A percentile compares a stretch with the other conserved stretches of the same genome.
phyloP scores from a whole-genome alignment of 2,888 invertebrate genomes.

The Apocheima hispidaria region DNA sequence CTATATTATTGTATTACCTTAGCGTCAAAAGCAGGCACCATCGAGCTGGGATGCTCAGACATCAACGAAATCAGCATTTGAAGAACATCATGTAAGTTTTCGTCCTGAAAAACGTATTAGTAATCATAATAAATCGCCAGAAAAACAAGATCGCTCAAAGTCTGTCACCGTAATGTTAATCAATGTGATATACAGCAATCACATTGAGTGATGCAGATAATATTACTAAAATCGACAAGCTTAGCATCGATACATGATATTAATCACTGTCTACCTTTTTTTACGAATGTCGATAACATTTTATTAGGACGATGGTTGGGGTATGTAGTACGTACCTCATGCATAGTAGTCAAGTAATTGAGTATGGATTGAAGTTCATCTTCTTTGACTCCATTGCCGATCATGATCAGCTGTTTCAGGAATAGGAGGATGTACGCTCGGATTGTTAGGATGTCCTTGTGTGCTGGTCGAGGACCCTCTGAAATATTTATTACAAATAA shows the following conservation, averaged over 20 bases:
- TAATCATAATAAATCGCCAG: not conserved
- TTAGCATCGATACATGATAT: not conserved
- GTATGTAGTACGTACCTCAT: too few species aligned
- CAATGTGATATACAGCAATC: not conserved
- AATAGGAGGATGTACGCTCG: conserved; percentile 98
- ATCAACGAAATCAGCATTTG: conserved; percentile 98
- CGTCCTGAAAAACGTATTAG: conserved; percentile 88
- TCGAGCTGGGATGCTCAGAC: conserved; percentile 99
- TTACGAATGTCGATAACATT: not conserved
- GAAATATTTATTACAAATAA: conserved; percentile 52
- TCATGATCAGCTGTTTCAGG: conserved; percentile 98
- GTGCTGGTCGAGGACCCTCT: conserved; percentile 97
- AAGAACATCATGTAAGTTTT: conserved; percentile 98
- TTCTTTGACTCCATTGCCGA: conserved; percentile 98
- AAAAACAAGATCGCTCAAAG: not conserved
- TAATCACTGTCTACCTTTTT: not conserved
- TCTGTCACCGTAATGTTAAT: not conserved
- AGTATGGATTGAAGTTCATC: conserved; percentile 99
- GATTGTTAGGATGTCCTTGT: conserved; percentile 97
- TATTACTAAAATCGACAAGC: not conserved
- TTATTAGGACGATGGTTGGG: too few species aligned
- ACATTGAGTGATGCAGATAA: not conserved
- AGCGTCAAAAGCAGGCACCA: conserved; percentile 99
- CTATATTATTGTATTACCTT: conserved; percentile 79
- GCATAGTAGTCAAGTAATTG: conserved; percentile 98